These are phyloP conservation scores for Rhabdomys pumilio DNA, from an alignment of 2,797 vertebrate genomes.

Conservation along the genomic window DNA sequence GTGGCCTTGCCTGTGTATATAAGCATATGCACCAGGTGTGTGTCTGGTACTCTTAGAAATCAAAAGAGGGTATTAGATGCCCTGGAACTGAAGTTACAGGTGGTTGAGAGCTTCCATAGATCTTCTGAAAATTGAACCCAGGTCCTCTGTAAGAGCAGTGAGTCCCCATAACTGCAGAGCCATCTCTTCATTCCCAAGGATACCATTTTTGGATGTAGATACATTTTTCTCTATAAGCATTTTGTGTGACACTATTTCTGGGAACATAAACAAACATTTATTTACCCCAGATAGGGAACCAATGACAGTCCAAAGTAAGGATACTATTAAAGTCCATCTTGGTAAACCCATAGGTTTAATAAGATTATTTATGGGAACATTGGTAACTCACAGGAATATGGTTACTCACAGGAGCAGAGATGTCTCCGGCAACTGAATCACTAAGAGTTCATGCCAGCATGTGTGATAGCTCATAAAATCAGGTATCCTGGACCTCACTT, in stretches of 20 bases:
- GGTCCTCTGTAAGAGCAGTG: neutral
- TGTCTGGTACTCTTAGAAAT: neutral
- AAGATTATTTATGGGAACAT: neutral
- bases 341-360: neutral
- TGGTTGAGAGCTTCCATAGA: neutral
- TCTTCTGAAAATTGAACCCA: neutral
- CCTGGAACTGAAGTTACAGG: neutral
- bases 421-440: neutral
- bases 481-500: neutral
- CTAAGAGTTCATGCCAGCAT: neutral
- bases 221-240: neutral
- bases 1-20: neutral
- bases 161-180: neutral
- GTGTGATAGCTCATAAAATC: neutral
- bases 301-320: neutral
- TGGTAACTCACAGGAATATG: neutral
- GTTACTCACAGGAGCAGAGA: neutral
- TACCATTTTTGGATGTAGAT: neutral
- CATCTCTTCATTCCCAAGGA: neutral
- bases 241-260: neutral
- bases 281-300: neutral
- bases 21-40: neutral
- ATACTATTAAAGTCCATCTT: neutral
- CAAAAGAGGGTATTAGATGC: neutral
- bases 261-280: neutral